A percentile compares a stretch with the other conserved stretches of the same genome.
These are phyloP conservation scores for Clepsis dumicolana DNA, from an alignment of 2,888 invertebrate genomes.

Conservation along the genomic window DNA sequence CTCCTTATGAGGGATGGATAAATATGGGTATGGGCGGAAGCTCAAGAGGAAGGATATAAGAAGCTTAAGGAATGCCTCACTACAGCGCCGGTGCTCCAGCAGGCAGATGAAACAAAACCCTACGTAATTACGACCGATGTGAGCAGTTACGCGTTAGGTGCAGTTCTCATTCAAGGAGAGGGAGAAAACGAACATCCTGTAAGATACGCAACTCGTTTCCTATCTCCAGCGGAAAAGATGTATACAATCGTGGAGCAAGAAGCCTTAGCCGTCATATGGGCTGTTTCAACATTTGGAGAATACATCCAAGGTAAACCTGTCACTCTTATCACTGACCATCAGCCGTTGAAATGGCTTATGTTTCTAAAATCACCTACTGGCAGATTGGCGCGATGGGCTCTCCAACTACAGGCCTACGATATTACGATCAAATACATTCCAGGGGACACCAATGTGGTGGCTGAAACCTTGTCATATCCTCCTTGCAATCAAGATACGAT, in stretches of 20 bases:
- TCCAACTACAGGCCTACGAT: conserved; percentile 62
- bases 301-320: conserved; percentile 56
- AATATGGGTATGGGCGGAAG: conserved; percentile 10
- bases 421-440: conserved; percentile 60
- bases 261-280: conserved; percentile 43
- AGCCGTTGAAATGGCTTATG: conserved; percentile 67
- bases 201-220: conserved; percentile 48
- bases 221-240: conserved; percentile 51
- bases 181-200: conserved; percentile 49
- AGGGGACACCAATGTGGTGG: conserved; percentile 61
- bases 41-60: neutral
- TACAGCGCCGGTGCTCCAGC: conserved; percentile 44
- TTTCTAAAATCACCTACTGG: conserved; percentile 49
- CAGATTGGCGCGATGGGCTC: conserved; percentile 62
- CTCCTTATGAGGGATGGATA: conserved; percentile 44
- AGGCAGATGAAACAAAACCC: conserved; percentile 43
- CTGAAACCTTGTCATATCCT: conserved; percentile 62
- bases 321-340: conserved; percentile 66
- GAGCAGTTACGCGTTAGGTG: conserved; percentile 53
- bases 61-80: neutral
- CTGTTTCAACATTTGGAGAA: conserved; percentile 48
- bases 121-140: conserved; percentile 52
- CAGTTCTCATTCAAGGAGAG: conserved; percentile 53
- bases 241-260: conserved; percentile 64
- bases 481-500: conserved; percentile 20